Conservation (phyloP, 2,797 vertebrate genomes). For the Mico argentatus region DNA sequence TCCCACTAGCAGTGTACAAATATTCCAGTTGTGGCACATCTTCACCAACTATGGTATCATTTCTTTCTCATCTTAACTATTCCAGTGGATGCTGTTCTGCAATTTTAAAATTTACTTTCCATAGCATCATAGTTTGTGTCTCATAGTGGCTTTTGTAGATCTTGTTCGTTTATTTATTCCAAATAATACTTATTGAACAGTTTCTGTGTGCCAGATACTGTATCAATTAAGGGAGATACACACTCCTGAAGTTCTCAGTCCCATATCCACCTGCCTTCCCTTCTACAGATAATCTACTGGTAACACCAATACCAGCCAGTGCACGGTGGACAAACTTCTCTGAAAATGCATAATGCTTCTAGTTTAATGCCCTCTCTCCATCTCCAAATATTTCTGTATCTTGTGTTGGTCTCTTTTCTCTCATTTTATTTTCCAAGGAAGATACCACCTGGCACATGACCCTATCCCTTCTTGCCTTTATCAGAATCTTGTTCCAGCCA, state of each 20-base stretch:
- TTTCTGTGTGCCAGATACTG: background rate
- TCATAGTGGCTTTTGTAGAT: conserved; percentile 11
- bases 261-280: background rate
- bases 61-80: conserved; percentile 9
- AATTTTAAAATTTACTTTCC: conserved; percentile 19
- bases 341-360: background rate
- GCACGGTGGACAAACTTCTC: background rate
- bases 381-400: background rate
- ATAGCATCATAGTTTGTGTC: background rate
- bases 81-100: background rate
- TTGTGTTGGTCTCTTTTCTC: background rate
- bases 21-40: background rate
- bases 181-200: background rate
- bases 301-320: background rate
- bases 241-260: background rate
- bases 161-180: background rate
- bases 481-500: background rate
- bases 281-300: background rate
- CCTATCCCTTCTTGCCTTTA: background rate
- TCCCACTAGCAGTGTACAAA: background rate
- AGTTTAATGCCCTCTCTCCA: background rate
- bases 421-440: conserved; percentile 10
- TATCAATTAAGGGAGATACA: background rate
- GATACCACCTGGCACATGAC: background rate
- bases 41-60: background rate